phyloP scores from a whole-genome alignment of 2,113 vertebrate genomes.

The Thymallus thymallus region DNA sequence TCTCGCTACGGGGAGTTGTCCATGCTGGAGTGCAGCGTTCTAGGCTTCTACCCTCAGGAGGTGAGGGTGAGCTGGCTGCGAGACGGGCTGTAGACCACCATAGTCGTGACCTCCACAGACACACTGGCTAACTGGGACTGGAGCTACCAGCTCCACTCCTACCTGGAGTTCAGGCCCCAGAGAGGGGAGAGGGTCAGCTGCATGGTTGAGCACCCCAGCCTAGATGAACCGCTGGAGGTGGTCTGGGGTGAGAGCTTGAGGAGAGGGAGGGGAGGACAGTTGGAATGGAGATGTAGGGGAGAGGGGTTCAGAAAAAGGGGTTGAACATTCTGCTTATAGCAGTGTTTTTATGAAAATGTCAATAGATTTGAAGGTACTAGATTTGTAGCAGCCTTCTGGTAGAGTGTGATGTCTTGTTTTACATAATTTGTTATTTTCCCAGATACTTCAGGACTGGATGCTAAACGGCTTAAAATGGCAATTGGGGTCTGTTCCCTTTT shows the following conservation, averaged over 20 bases:
- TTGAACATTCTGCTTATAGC: neutral
- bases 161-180: conserved; percentile 39
- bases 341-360: no score
- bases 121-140: conserved; percentile 62
- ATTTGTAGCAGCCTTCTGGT: no score
- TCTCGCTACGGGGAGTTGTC: conserved; percentile 18
- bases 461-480: neutral
- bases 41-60: conserved; percentile 33
- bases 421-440: no score
- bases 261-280: conserved; percentile 28
- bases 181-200: conserved; percentile 61
- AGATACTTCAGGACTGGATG: conserved; percentile 17
- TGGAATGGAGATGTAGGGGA: neutral
- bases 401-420: no score
- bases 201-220: conserved; percentile 57
- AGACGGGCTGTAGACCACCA: conserved; percentile 41
- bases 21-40: conserved; percentile 24
- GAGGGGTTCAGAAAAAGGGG: neutral
- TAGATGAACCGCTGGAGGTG: conserved; percentile 26
- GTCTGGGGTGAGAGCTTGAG: conserved; percentile 49
- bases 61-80: conserved; percentile 62
- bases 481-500: conserved; percentile 14
- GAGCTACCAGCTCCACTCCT: conserved; percentile 64
- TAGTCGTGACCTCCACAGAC: neutral
- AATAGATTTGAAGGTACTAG: no score